Evolutionary conservation across 2,113 vertebrate species (phyloP), one percentile per base, ranked within the genome.

Genomic region (Bombycilla garrulus): DNA sequence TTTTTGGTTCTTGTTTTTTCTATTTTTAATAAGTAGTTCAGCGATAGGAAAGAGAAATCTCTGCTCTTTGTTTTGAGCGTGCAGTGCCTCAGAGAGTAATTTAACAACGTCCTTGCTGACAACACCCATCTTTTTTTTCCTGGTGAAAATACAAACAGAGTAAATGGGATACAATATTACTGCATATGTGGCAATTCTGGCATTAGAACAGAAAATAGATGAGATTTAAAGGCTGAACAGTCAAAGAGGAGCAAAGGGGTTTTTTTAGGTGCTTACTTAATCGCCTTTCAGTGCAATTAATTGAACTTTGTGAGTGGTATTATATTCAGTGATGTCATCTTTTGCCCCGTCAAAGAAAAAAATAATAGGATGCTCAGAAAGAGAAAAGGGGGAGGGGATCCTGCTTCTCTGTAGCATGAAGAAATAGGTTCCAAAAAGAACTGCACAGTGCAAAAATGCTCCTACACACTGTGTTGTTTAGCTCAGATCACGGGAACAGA

Each of bases 251-350:
- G 48, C 25, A 56, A 50, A 36, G 14, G 14, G 0, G 7, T 6
- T 33, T 60, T 77, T 65, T 65, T 85, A 66, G 67, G 51, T 83
- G 48, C 47, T 86, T 93, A 36, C 62, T 95, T 96, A 61, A 83
- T 76, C 5, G 6, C 67, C 60, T 93, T 95, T 82, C 72, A 65
- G 69, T 66, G 66, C 61, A 91, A 92, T 91, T 51, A 71, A 74
- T 93, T 84, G 53, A 97, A 97, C 81, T 97, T 97, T 96, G 38
- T 60, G n/a, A 54, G 45, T 76, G 4, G 11, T 66, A 23, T 81
- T 90, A 25, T 40, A 69, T 78, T 73, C 11, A 12, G 47, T 82
- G 26, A 53, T 86, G 67, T 92, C 73, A 54, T 88, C 29, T 62
- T 93, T 64, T 82, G 48, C 60, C 89, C 54, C 50, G 1, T 78